phyloP scores from a whole-genome alignment of 2,888 invertebrate species.

The Plebejus argus region DNA sequence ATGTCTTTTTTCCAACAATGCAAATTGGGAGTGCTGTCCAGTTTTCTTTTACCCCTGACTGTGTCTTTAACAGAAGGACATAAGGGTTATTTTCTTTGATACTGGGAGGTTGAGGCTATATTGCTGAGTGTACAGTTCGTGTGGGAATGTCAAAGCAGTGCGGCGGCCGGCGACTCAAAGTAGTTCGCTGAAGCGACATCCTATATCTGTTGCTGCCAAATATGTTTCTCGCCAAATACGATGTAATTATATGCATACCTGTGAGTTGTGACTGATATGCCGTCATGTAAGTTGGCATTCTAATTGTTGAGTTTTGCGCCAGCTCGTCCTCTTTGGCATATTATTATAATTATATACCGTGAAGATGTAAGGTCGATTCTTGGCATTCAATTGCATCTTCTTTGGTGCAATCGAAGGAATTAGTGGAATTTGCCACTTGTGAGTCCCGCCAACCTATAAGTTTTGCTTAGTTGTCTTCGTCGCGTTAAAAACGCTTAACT shows the following conservation, averaged over 20 bases:
- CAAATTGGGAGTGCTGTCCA: slow-evolving; percentile 42
- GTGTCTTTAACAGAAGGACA: background rate
- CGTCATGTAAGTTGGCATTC: background rate
- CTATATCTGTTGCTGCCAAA: slow-evolving; percentile 18
- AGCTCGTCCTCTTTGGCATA: background rate
- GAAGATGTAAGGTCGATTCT: background rate
- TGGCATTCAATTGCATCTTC: background rate
- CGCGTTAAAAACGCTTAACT: too few relatives aligned
- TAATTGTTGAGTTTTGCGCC: background rate
- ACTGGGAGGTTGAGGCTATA: background rate
- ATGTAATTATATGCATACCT: slow-evolving; percentile 33
- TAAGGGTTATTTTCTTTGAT: background rate
- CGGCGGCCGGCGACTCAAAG: slow-evolving; percentile 73
- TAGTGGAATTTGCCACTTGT: too few relatives aligned
- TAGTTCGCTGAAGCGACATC: slow-evolving; percentile 63
- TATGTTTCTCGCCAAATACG: background rate
- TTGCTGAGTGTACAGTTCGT: slow-evolving; percentile 58
- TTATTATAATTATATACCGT: background rate
- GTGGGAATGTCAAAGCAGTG: slow-evolving; percentile 73
- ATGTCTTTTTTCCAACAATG: slow-evolving; percentile 61
- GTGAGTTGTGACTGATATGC: background rate
- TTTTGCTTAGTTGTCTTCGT: too few relatives aligned
- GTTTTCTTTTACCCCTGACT: background rate
- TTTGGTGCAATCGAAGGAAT: too few relatives aligned
- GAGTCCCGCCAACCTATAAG: too few relatives aligned